These are phyloP conservation scores for Falco punctatus DNA, from an alignment of 2,113 vertebrate species.

Conservation along the genomic window DNA sequence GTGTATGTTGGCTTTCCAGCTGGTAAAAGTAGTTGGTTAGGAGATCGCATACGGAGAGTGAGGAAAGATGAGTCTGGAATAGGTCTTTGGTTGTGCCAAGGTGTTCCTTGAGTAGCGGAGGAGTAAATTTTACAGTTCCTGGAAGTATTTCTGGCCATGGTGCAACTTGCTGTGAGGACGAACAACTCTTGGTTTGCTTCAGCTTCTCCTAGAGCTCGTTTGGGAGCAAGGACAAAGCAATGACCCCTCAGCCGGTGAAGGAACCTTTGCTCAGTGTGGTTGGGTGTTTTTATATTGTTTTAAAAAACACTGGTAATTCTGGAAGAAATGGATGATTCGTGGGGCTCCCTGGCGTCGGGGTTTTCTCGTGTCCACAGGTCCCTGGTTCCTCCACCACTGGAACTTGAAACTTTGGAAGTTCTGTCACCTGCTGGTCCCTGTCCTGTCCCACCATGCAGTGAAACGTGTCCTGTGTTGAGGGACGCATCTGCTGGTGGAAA, in stretches of 20 bases:
- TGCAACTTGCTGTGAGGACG: too few relatives aligned
- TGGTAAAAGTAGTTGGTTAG: fast-evolving
- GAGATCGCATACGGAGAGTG: fast-evolving
- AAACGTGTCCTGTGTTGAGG: neutral
- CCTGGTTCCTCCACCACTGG: neutral
- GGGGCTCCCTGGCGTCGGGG: neutral
- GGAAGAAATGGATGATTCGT: neutral
- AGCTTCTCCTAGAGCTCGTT: neutral
- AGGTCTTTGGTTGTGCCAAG: neutral
- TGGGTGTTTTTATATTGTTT: neutral
- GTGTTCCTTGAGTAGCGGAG: too few relatives aligned
- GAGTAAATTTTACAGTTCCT: neutral
- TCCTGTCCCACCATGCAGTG: neutral
- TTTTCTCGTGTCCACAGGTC: neutral
- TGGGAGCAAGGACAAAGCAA: neutral
- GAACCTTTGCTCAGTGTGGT: neutral
- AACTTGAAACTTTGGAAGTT: neutral
- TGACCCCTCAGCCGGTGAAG: neutral
- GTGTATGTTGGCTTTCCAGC: neutral
- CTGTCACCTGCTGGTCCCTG: neutral
- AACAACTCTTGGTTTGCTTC: neutral
- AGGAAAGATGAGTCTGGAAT: neutral
- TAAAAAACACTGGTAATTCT: neutral
- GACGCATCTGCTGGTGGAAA: neutral
- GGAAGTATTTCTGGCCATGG: neutral